These are phyloP conservation scores for Saxidomus purpurata DNA, from an alignment of 1,140 invertebrate species.

Conservation along the genomic window DNA sequence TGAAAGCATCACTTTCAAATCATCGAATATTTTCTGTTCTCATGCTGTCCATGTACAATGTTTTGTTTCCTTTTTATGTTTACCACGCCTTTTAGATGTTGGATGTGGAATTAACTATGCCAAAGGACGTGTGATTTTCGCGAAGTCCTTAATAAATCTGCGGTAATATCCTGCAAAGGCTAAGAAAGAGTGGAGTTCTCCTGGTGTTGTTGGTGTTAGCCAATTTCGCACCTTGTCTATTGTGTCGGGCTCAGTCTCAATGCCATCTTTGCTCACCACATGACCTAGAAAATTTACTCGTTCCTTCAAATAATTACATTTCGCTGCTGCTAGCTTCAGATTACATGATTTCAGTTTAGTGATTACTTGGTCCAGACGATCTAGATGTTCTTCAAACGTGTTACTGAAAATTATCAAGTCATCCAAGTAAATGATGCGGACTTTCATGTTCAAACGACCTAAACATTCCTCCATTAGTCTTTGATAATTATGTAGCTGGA, in stretches of 20 bases:
- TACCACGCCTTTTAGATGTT: neutral
- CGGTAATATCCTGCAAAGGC: neutral
- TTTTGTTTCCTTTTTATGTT: neutral
- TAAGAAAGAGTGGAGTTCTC: constrained; percentile 20
- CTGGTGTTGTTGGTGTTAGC: constrained; percentile 1
- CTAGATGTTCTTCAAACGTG: neutral
- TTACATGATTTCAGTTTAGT: neutral
- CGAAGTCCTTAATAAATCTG: neutral
- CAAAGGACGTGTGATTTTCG: neutral
- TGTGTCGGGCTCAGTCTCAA: constrained; percentile 49
- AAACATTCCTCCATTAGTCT: constrained; percentile 29
- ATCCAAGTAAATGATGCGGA: constrained; percentile 3
- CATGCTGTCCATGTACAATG: neutral
- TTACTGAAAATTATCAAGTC: constrained; percentile 1
- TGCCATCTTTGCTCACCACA: constrained; percentile 40
- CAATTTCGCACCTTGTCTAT: constrained; percentile 41
- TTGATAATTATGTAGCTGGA: constrained; percentile 5
- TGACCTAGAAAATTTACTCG: constrained; percentile 47
- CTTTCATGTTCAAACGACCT: neutral
- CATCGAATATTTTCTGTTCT: neutral
- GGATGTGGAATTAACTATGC: neutral
- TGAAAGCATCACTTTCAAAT: neutral
- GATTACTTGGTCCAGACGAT: neutral
- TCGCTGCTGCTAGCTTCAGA: neutral
- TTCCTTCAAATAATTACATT: constrained; percentile 27